Evolutionary conservation across 2,797 vertebrate genomes (phyloP).

Genomic region (Mormyrus proboscirostris): DNA sequence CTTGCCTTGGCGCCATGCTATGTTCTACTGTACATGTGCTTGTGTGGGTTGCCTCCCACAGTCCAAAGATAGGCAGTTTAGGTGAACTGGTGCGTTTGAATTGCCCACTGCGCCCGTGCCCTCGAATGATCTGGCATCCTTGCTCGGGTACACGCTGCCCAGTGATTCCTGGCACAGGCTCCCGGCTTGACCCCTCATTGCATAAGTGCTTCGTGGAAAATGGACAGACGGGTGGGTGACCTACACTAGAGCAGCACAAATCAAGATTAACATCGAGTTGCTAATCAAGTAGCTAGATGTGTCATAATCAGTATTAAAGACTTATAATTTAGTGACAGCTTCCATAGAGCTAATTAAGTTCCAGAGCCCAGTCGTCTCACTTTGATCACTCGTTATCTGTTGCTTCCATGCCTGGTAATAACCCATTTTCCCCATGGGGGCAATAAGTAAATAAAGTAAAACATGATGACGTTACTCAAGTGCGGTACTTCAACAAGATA

Average conservation of each 20-base stretch:
- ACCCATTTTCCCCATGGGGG: neutral
- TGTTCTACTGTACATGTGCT: neutral
- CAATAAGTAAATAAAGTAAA: slow-evolving; percentile 6
- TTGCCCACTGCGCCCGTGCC: neutral
- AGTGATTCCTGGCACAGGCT: neutral
- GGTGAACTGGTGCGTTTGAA: neutral
- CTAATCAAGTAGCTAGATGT: neutral
- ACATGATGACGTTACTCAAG: neutral
- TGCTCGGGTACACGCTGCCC: neutral
- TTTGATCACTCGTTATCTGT: neutral
- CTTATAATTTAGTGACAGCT: neutral
- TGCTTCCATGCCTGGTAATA: neutral
- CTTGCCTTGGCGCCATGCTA: neutral
- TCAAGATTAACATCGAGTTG: neutral
- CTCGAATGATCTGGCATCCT: neutral
- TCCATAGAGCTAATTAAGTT: neutral
- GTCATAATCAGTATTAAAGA: neutral
- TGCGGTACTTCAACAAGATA: neutral
- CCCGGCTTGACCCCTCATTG: neutral
- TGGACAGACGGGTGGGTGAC: neutral
- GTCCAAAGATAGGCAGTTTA: neutral
- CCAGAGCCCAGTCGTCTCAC: neutral
- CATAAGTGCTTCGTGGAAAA: neutral
- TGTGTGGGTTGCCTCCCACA: neutral
- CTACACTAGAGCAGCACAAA: neutral